phyloP scores from a whole-genome alignment of 2,113 vertebrate genomes.

The Phoenicopterus ruber region DNA sequence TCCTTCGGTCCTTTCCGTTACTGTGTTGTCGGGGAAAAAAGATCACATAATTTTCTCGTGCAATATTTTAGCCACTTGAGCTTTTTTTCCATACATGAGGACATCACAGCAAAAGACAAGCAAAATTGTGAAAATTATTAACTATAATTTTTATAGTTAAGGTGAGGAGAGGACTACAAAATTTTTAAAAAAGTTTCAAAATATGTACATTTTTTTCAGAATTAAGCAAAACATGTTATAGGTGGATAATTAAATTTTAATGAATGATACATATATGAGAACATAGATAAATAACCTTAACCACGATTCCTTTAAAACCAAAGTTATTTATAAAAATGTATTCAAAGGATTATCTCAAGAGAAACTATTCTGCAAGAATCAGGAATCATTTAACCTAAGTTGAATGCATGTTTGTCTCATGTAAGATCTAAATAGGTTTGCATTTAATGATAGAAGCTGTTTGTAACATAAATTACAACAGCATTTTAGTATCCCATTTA shows the following conservation, averaged over 20 bases:
- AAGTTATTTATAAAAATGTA: background rate
- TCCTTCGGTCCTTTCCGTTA: background rate
- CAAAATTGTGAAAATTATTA: background rate
- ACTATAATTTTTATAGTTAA: background rate
- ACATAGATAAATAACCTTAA: background rate
- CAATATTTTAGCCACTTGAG: background rate
- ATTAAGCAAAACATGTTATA: background rate
- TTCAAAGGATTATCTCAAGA: background rate
- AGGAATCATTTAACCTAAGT: background rate
- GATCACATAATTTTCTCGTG: background rate
- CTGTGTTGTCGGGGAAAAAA: background rate
- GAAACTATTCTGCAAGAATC: background rate
- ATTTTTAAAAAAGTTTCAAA: background rate
- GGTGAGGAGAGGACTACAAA: rapidly evolving
- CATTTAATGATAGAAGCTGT: background rate
- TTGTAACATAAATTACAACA: background rate
- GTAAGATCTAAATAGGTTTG: background rate
- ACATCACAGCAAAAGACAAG: background rate
- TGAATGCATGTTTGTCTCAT: background rate
- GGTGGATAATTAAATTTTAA: background rate
- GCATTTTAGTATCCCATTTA: background rate
- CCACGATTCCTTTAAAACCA: background rate
- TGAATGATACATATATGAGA: background rate
- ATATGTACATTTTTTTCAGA: background rate
- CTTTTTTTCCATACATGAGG: rapidly evolving